phyloP scores from a whole-genome alignment of 2,113 vertebrate genomes.

The Balaeniceps rex region DNA sequence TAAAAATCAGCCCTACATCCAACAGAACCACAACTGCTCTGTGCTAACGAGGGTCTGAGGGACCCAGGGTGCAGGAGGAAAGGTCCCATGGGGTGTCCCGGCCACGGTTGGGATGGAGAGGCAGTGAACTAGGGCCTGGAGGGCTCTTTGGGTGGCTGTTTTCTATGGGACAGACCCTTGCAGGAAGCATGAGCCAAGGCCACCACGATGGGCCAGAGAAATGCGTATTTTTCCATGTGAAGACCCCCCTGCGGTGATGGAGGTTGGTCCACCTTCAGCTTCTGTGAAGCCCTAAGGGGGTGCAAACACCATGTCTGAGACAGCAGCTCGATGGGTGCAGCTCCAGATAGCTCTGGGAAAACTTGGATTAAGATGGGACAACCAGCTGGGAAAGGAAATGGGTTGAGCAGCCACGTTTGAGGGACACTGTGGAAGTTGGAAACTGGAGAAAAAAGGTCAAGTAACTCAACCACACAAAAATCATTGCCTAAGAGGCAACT shows the following conservation, averaged over 20 bases:
- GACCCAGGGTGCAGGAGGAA: not conserved
- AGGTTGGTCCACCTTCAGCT: not conserved
- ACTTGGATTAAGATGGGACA: not conserved
- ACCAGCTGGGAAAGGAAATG: not conserved
- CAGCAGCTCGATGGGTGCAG: not conserved
- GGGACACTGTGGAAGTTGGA: not conserved
- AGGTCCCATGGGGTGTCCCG: not conserved
- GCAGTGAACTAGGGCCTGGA: not conserved
- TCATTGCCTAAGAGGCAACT: not conserved
- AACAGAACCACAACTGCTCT: not conserved
- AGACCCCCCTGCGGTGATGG: not conserved
- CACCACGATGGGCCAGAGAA: not conserved
- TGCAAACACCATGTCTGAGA: not conserved
- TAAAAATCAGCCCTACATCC: not conserved
- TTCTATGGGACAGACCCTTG: not conserved
- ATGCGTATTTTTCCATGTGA: not conserved
- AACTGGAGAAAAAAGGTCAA: not conserved
- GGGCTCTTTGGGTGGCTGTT: not conserved
- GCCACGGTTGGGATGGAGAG: not conserved
- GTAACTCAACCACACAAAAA: not conserved
- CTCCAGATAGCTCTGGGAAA: not conserved
- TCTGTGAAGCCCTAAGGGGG: not conserved
- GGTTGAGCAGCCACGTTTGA: not conserved
- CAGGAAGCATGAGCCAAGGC: not conserved
- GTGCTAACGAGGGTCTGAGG: not conserved